These are phyloP conservation scores for Agrotis segetum DNA, from an alignment of 2,888 invertebrate genomes.

Conservation along the genomic window DNA sequence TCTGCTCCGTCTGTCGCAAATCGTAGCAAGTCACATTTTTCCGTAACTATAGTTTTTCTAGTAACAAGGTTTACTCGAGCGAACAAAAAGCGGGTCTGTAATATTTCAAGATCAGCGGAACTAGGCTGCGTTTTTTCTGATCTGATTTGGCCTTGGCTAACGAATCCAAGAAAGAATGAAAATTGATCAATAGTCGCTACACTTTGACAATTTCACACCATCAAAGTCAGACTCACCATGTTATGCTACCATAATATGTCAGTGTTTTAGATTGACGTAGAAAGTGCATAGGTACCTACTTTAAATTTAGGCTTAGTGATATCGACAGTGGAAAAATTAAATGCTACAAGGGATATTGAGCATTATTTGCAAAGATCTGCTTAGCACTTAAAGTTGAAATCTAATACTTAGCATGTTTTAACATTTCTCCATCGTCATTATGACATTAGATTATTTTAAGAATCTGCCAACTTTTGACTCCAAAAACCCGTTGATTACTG, in stretches of 20 bases:
- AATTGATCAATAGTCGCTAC: not conserved
- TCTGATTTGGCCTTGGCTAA: not conserved
- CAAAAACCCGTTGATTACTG: not conserved
- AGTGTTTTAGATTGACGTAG: not conserved
- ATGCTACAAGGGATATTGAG: no score
- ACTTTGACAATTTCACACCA: not conserved
- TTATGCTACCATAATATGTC: not conserved
- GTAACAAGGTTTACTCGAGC: not conserved
- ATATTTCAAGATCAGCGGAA: not conserved
- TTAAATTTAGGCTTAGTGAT: not conserved
- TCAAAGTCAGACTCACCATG: not conserved
- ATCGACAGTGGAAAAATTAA: not conserved
- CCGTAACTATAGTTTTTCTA: conserved; percentile 10
- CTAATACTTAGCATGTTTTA: no score
- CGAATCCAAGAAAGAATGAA: not conserved
- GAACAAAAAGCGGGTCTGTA: conserved; percentile 3
- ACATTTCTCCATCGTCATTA: no score
- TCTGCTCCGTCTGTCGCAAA: conserved; percentile 3
- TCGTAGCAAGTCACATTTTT: not conserved
- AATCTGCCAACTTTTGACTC: not conserved
- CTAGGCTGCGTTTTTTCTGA: not conserved
- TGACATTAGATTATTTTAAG: conserved; percentile 2
- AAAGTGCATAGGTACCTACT: not conserved
- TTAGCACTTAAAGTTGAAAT: no score
- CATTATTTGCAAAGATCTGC: no score